Evolutionary conservation across 2,888 invertebrate species (phyloP), one percentile per base, ranked within the genome.

Genomic region (Norana najaformis): DNA sequence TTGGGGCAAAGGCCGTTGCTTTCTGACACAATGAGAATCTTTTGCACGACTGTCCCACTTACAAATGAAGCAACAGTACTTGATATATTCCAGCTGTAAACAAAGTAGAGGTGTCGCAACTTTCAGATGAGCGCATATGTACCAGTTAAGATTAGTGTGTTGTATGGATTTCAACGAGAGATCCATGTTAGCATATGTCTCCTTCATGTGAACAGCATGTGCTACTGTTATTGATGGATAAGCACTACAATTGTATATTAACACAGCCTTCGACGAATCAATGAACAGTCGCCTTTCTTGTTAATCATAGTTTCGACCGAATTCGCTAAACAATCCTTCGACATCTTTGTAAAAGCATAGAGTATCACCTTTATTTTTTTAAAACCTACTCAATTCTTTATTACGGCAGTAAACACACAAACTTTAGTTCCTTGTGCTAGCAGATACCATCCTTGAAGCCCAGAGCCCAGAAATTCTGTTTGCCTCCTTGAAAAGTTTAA

Each of bases 251-350:
- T 88, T 88, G 14, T 88, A 35, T 1, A n/a, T 30, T 8, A 88
- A 20, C 37, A 38, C 88, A 13, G 85, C 34, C 37, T 34, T 2
- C 36, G 37, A 37, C 38, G 35, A 35, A 35, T 88, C 88, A 23
- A 88, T 88, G 30, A 88, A 13, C 23, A 88, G 88, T 88, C 88
- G 36, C 88, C 88, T 13, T 37, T 88, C 88, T 37, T 88, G 23
- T 11, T 1, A 14, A 37, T 37, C 36, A 88, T 35, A 38, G 37
- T 8, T 14, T 37, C 37, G 1, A 38, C 38, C 38, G n/a, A 88
- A 16, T 38, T 83, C 83, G 83, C 5, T 34, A 83, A 83, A 83
- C 83, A 83, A 11, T 35, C 83, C 83, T 35, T 88, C 38, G 3
- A 88, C 38, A 30, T 0, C 88, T 88, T 38, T 88, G 36, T 16